Evolutionary conservation across 2,797 vertebrate species (phyloP).

Genomic region (Lagodon rhomboides): DNA sequence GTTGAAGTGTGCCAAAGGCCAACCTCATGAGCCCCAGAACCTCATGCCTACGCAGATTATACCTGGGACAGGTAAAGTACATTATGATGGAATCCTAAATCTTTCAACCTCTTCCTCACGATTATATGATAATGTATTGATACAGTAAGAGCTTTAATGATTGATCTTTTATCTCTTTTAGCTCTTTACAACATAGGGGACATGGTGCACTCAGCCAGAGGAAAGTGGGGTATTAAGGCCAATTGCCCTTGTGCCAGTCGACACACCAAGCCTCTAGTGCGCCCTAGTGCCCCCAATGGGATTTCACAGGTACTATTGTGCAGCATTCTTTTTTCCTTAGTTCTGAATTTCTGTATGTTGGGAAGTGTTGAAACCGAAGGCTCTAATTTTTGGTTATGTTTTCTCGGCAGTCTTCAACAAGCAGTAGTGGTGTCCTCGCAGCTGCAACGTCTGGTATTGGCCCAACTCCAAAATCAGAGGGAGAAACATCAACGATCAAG

Average conservation of each 20-base stretch:
- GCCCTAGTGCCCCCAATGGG: constrained; percentile 95
- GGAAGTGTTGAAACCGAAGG: constrained; percentile 3
- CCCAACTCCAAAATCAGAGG: constrained; percentile 77
- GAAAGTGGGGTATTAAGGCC: constrained; percentile 99
- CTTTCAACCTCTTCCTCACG: not conserved
- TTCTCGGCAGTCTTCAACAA: constrained; percentile 80
- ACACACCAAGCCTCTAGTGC: constrained; percentile 92
- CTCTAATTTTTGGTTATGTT: constrained; percentile 18
- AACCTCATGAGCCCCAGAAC: constrained; percentile 98
- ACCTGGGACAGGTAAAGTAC: constrained; percentile 94
- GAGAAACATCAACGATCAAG: constrained; percentile 77
- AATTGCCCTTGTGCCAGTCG: constrained; percentile 98
- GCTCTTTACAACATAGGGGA: constrained; percentile 99
- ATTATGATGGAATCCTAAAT: not conserved
- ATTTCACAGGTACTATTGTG: constrained; percentile 93
- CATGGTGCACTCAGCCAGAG: constrained; percentile 98
- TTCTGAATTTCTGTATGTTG: not conserved
- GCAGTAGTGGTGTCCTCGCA: constrained; percentile 65
- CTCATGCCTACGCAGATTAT: constrained; percentile 99
- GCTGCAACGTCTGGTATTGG: constrained; percentile 69
- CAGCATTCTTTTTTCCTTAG: constrained; percentile 1
- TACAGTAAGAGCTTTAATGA: not conserved
- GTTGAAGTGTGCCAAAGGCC: constrained; percentile 99
- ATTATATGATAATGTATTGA: not conserved
- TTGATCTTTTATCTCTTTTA: constrained; percentile 61